phyloP scores from a whole-genome alignment of 2,797 vertebrate species.

The Parauchenoglanis punctatus region DNA sequence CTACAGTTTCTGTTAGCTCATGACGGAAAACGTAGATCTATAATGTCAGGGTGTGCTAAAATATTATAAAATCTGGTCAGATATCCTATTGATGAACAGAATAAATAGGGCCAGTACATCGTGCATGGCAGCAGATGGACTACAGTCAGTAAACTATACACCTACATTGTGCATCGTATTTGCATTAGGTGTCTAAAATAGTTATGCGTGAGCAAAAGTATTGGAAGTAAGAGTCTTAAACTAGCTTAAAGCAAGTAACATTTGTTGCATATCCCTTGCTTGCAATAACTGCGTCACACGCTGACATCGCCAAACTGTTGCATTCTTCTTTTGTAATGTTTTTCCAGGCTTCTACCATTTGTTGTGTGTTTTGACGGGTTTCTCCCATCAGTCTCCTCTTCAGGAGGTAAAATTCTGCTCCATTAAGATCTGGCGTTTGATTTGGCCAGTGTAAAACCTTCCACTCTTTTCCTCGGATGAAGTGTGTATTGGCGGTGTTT shows the following conservation, averaged over 20 bases:
- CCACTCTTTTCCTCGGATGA: no score
- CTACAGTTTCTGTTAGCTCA: neutral
- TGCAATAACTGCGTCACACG: no score
- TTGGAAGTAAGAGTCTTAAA: neutral
- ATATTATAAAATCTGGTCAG: neutral
- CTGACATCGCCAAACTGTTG: no score
- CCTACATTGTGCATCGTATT: neutral
- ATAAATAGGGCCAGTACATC: neutral
- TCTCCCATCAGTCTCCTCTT: no score
- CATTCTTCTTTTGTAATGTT: no score
- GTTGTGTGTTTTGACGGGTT: no score
- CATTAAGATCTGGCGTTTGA: no score
- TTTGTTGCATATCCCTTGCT: no score
- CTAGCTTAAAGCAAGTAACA: neutral
- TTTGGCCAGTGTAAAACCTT: no score
- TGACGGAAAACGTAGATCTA: neutral
- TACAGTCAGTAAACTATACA: neutral
- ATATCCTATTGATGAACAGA: neutral
- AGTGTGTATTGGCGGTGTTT: no score
- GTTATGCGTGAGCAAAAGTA: neutral
- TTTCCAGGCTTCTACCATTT: no score
- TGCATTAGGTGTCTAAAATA: neutral
- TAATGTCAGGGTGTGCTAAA: neutral
- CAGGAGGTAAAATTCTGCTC: no score
- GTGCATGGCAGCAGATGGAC: neutral